Base-by-base conservation (phyloP, 2,113 vertebrate species). In the Dolichallabes microphthalmus region DNA sequence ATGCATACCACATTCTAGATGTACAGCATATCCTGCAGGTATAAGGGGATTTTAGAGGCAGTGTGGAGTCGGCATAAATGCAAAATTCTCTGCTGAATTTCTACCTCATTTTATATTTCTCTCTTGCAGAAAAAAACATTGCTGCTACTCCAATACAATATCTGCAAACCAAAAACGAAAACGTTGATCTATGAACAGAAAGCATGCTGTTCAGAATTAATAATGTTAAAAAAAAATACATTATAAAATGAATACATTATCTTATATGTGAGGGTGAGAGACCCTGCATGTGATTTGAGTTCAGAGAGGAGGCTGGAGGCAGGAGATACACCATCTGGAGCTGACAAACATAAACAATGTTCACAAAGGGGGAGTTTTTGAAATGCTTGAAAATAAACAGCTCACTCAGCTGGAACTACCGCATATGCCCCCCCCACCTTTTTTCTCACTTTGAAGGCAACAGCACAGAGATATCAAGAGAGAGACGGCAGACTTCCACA, bases 301-400 rank as follows among this genome's bases (percentile, higher is more conserved):
- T 69, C 79, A 58, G 64, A 87, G 82, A 80, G 81, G 79, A 85
- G 85, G 78, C 53, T 85, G 69, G 64, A 87, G n/a, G 82, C 76
- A 75, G 76, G 52, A 85, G 82, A 82, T 78, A 50, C 73, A 73
- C 88, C 85, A 85, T 88, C 88, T 88, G 85, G 85, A 81, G 57
- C 73, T 84, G 81, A 88, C 85, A 88, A 88, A 87, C 79, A 87
- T 86, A 88, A 88, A 84, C 82, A 82, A 82, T 75, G 86, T 81
- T 88, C 88, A 87, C 83, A 87, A 88, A 88, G 30, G 57, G 69
- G 77, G 77, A 82, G 74, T 78, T 77, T 77, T 39, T 60, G 64
- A 85, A 83, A 85, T 87, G 71, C 78, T 78, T 82, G 82, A 82
- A 75, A 86, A 88, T 86, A 76, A 84, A 86, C 69, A 84, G 83